Conservation (phyloP, 2,888 invertebrate genomes). For the Mallateleia sp. region DNA sequence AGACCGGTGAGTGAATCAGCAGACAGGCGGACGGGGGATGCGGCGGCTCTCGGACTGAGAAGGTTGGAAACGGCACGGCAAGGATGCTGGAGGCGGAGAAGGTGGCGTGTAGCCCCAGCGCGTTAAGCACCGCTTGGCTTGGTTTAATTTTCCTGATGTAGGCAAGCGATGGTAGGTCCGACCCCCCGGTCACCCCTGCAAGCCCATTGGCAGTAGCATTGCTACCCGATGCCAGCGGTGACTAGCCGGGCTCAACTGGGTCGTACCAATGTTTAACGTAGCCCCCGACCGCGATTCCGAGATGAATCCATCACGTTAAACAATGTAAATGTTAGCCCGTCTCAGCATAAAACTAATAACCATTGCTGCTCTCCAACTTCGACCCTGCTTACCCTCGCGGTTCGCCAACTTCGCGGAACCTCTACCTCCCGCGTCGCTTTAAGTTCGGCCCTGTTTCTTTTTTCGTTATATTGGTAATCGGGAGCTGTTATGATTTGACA, state of each 20-base stretch:
- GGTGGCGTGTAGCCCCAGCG: constrained; percentile 83
- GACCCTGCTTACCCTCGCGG: no score
- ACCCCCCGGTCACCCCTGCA: constrained; percentile 82
- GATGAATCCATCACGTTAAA: constrained; percentile 89
- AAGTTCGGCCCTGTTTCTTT: no score
- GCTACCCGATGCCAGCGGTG: constrained; percentile 80
- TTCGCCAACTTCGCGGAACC: no score
- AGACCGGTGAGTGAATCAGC: constrained; percentile 76
- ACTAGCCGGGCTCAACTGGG: constrained; percentile 82
- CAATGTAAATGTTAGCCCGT: constrained; percentile 89
- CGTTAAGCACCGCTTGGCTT: constrained; percentile 89
- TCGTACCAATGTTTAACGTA: constrained; percentile 85
- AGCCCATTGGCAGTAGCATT: constrained; percentile 68
- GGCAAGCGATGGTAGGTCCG: constrained; percentile 87
- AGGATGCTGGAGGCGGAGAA: constrained; percentile 85
- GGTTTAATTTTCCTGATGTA: constrained; percentile 90
- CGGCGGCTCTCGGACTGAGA: constrained; percentile 68
- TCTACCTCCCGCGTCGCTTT: no score
- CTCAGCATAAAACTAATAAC: constrained; percentile 88
- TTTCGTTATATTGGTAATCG: no score
- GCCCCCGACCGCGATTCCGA: constrained; percentile 82
- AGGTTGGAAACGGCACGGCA: constrained; percentile 64
- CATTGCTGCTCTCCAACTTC: no score
- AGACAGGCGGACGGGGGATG: constrained; percentile 62
- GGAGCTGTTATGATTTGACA: no score